A percentile compares a stretch with the other conserved stretches of the same genome.
Conservation (phyloP, 2,113 vertebrate species). For the Noturus placidus region DNA sequence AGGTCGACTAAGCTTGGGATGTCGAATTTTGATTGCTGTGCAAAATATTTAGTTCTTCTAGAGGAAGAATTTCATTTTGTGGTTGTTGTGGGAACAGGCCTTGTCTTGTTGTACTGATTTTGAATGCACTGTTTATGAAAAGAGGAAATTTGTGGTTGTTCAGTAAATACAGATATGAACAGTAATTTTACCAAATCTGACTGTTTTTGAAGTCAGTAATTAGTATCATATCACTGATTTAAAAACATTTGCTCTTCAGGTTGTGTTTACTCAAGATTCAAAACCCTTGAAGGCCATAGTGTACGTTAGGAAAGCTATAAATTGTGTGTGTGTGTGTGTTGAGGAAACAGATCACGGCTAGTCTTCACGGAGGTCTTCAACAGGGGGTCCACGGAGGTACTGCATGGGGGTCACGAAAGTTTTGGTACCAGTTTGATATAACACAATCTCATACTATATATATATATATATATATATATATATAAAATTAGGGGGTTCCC, state of each 20-base stretch:
- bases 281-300: not conserved
- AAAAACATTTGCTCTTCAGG: not conserved
- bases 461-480: no score
- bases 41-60: slow-evolving; percentile 59
- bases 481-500: no score
- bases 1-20: slow-evolving; percentile 42
- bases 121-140: slow-evolving; percentile 35
- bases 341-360: not conserved
- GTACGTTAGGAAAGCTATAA: not conserved
- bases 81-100: slow-evolving; percentile 19
- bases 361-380: no score
- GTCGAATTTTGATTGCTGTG: slow-evolving; percentile 57
- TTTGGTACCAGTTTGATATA: no score
- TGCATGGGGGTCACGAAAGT: no score
- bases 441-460: no score
- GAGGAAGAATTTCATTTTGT: slow-evolving; percentile 44
- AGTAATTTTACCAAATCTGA: not conserved
- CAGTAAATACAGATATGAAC: not conserved
- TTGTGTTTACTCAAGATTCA: not conserved
- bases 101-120: slow-evolving; percentile 26
- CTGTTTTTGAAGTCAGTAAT: not conserved
- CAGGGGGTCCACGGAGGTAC: no score
- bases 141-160: slow-evolving; percentile 14
- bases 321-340: not conserved
- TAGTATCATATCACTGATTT: not conserved